Conservation (phyloP, 2,797 vertebrate genomes). For the Epinephelus malabaricus region DNA sequence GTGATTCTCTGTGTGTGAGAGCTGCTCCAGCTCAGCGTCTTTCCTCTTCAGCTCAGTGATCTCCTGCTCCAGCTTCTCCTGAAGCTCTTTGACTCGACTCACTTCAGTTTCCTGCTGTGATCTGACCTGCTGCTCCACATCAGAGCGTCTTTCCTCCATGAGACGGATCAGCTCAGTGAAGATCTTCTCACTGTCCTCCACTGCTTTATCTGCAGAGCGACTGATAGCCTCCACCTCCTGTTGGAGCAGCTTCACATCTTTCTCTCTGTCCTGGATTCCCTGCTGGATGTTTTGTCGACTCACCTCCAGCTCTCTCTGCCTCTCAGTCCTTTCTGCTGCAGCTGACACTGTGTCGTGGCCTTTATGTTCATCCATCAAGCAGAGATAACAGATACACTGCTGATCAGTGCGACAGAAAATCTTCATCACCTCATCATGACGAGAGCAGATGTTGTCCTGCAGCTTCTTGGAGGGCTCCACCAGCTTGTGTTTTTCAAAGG, state of each 20-base stretch:
- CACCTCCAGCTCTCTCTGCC: constrained; percentile 9
- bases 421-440: no score
- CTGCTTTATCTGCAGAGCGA: constrained; percentile 6
- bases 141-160: background rate
- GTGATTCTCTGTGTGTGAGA: no score
- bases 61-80: constrained; percentile 32
- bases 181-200: no score
- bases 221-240: constrained; percentile 36
- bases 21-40: no score
- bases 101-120: background rate
- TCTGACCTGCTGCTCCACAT: constrained; percentile 25
- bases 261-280: constrained; percentile 39
- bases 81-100: constrained; percentile 25
- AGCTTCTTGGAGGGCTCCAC: no score
- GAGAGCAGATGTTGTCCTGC: no score
- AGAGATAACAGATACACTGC: background rate
- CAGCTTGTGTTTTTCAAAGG: no score
- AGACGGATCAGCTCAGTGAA: no score
- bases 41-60: no score
- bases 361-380: background rate
- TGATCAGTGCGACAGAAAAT: no score
- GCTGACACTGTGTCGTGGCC: constrained; percentile 22
- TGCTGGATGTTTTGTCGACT: constrained; percentile 35
- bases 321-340: background rate
- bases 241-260: constrained; percentile 30